A percentile compares a stretch with the other conserved stretches of the same genome.
phyloP scores from a whole-genome alignment of 1,140 invertebrate genomes.

The Tetragonula clypearis region DNA sequence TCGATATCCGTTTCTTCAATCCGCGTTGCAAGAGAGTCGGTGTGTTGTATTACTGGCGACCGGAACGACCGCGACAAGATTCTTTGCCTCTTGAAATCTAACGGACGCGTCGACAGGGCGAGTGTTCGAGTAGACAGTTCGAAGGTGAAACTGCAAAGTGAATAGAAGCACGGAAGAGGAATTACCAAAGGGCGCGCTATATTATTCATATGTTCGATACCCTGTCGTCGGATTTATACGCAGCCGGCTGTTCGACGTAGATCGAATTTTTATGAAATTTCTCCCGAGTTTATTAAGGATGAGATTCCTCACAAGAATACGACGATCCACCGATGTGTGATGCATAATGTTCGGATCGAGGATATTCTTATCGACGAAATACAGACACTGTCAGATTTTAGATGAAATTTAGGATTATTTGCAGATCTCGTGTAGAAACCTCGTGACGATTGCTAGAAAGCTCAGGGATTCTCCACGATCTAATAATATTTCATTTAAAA shows the following conservation, averaged over 20 bases:
- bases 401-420: not conserved
- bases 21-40: not conserved
- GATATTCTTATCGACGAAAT: not conserved
- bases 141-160: not conserved
- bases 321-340: not conserved
- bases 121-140: not conserved
- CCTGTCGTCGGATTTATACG: not conserved
- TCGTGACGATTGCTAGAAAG: no score
- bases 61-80: not conserved
- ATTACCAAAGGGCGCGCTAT: not conserved
- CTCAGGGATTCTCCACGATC: not conserved
- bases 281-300: not conserved
- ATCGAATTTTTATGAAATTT: not conserved
- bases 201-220: not conserved
- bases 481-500: not conserved
- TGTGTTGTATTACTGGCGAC: not conserved
- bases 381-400: not conserved
- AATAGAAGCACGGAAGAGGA: not conserved
- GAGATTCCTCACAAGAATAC: not conserved
- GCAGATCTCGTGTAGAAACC: not conserved
- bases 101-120: not conserved
- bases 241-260: no score
- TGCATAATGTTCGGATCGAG: not conserved
- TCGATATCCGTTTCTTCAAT: slow-evolving; percentile 48
- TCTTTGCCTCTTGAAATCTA: slow-evolving; percentile 32